A percentile compares a stretch with the other conserved stretches of the same genome.
Evolutionary conservation across 2,888 invertebrate species (phyloP).

Genomic region (Watsonalla binaria): DNA sequence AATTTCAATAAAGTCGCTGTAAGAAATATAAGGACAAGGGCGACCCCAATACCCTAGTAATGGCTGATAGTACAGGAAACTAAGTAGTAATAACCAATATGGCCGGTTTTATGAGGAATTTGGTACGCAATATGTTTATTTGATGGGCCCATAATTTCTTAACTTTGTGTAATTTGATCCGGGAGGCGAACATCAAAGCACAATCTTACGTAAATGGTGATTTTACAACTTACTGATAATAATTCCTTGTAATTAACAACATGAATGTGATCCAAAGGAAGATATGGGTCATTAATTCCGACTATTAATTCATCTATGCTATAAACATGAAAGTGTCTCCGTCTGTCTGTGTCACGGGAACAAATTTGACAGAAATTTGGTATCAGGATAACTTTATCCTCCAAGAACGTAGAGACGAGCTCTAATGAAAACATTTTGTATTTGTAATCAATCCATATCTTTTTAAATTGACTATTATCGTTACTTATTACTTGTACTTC

Average conservation of each 20-base stretch:
- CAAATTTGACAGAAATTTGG: no score
- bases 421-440: no score
- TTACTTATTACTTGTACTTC: no score
- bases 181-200: not conserved
- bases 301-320: no score
- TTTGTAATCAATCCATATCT: no score
- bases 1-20: slow-evolving; percentile 69
- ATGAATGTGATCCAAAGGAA: not conserved
- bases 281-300: no score
- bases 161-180: slow-evolving; percentile 31
- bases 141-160: slow-evolving; percentile 50
- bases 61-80: slow-evolving; percentile 42
- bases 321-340: no score
- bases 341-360: no score
- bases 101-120: slow-evolving; percentile 65
- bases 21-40: slow-evolving; percentile 56
- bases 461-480: no score
- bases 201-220: not conserved
- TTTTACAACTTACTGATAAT: not conserved
- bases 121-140: slow-evolving; percentile 61
- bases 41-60: slow-evolving; percentile 38
- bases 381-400: no score
- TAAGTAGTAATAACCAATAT: slow-evolving; percentile 50
- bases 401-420: no score
- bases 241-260: not conserved